Evolutionary conservation across 2,113 vertebrate genomes (phyloP).

Genomic region (Clinocottus analis): DNA sequence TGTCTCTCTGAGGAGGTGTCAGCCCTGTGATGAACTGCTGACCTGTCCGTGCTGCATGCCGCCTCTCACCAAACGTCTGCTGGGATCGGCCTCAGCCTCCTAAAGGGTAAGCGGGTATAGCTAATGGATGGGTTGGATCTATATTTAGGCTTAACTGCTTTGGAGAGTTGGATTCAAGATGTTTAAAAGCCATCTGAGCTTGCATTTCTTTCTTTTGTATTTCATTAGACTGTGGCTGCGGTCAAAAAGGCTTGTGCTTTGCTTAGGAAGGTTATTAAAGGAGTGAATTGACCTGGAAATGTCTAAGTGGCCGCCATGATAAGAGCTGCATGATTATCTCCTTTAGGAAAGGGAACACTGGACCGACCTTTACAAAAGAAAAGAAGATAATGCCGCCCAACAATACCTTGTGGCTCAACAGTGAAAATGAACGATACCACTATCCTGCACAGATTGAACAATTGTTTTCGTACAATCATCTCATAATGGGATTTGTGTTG

Average conservation of each 20-base stretch:
- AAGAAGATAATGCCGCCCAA: background rate
- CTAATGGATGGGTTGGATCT: background rate
- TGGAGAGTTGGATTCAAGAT: background rate
- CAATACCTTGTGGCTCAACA: background rate
- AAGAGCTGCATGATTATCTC: background rate
- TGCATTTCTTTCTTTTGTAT: background rate
- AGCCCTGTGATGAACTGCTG: background rate
- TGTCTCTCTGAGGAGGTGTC: slow-evolving; percentile 8
- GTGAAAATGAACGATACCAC: background rate
- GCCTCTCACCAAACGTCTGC: background rate
- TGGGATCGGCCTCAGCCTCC: background rate
- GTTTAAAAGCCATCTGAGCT: background rate
- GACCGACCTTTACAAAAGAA: background rate
- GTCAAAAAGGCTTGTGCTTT: too few species aligned
- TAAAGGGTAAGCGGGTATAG: background rate
- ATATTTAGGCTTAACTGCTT: background rate
- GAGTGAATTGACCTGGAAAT: too few species aligned
- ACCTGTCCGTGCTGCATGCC: background rate
- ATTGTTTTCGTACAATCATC: background rate
- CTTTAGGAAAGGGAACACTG: background rate
- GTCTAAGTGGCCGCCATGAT: too few species aligned
- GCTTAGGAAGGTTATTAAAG: too few species aligned
- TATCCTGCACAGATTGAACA: background rate
- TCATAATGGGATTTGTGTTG: background rate
- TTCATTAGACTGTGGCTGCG: background rate